These are phyloP conservation scores for Trichonephila clavata DNA, from an alignment of 1,140 invertebrate genomes.

Conservation along the genomic window DNA sequence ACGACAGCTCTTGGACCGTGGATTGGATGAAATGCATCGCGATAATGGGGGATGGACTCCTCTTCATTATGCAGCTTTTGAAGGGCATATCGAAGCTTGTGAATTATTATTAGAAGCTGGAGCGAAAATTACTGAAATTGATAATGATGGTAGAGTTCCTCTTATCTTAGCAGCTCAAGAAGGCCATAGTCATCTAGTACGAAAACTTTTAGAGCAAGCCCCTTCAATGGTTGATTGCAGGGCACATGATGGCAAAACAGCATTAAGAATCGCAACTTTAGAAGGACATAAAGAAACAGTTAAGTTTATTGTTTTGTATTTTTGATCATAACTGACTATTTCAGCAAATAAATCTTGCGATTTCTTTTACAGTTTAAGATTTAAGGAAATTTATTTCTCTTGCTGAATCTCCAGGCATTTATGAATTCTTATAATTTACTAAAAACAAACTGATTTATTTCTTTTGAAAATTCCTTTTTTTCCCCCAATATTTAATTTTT, in stretches of 20 bases:
- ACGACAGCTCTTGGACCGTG: slow-evolving; percentile 91
- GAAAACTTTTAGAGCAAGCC: slow-evolving; percentile 87
- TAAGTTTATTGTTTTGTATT: slow-evolving; percentile 25
- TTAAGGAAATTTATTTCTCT: neutral
- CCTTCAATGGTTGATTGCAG: slow-evolving; percentile 90
- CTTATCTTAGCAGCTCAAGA: slow-evolving; percentile 94
- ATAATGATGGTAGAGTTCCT: slow-evolving; percentile 96
- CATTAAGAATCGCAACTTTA: slow-evolving; percentile 92
- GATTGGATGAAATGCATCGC: slow-evolving; percentile 93
- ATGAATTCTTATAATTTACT: too few species aligned
- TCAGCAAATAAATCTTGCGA: too few species aligned
- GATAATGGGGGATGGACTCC: slow-evolving; percentile 92
- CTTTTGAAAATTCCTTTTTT: too few species aligned
- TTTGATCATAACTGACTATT: neutral
- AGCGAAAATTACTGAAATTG: slow-evolving; percentile 93
- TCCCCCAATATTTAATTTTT: too few species aligned
- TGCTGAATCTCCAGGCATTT: too few species aligned
- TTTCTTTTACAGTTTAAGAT: neutral
- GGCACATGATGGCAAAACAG: slow-evolving; percentile 96
- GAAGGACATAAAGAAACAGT: slow-evolving; percentile 93
- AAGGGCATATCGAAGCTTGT: slow-evolving; percentile 93
- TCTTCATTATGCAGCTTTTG: slow-evolving; percentile 91
- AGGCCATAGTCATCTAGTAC: slow-evolving; percentile 88
- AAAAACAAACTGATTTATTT: too few species aligned
- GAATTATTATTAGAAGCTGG: slow-evolving; percentile 94